A percentile compares a stretch with the other conserved stretches of the same genome.
Conservation (phyloP, 2,797 vertebrate species). For the Coregonus ussuriensis region DNA sequence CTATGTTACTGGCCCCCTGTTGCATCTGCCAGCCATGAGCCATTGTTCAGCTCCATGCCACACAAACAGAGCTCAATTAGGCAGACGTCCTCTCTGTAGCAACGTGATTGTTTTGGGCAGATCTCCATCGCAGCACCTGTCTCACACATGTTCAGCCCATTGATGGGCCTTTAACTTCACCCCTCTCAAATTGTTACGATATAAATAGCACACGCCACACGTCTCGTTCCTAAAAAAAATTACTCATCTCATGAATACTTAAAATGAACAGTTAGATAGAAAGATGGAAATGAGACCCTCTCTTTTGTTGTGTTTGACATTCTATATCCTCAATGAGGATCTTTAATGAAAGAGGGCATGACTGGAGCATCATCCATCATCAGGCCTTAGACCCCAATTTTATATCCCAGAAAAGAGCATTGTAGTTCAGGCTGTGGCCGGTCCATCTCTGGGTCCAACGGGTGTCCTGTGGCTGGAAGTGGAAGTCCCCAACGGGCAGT, state of each 20-base stretch:
- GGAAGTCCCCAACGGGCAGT: slow-evolving; percentile 12
- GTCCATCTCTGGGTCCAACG: background rate
- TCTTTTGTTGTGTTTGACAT: slow-evolving; percentile 12
- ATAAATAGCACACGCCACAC: slow-evolving; percentile 63
- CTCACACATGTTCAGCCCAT: slow-evolving; percentile 67
- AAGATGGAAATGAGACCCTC: background rate
- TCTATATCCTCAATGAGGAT: slow-evolving; percentile 8
- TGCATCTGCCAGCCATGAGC: slow-evolving; percentile 71
- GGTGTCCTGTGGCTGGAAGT: slow-evolving; percentile 18
- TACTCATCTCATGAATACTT: slow-evolving; percentile 43
- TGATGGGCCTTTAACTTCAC: slow-evolving; percentile 65
- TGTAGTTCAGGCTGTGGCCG: background rate
- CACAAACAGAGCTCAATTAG: slow-evolving; percentile 72
- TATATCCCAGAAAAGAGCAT: background rate
- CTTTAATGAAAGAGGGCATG: background rate
- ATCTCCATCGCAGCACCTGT: slow-evolving; percentile 73
- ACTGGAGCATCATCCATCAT: background rate
- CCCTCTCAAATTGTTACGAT: slow-evolving; percentile 60
- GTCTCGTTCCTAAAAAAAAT: slow-evolving; percentile 30
- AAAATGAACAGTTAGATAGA: background rate
- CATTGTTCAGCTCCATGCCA: slow-evolving; percentile 67
- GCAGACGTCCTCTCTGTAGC: slow-evolving; percentile 61
- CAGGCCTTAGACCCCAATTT: background rate
- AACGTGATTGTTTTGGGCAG: slow-evolving; percentile 66
- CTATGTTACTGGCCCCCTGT: slow-evolving; percentile 41